A percentile compares a stretch with the other conserved stretches of the same genome.
These are phyloP conservation scores for Mythimna lalbum DNA, from an alignment of 2,888 invertebrate species.

Conservation along the genomic window DNA sequence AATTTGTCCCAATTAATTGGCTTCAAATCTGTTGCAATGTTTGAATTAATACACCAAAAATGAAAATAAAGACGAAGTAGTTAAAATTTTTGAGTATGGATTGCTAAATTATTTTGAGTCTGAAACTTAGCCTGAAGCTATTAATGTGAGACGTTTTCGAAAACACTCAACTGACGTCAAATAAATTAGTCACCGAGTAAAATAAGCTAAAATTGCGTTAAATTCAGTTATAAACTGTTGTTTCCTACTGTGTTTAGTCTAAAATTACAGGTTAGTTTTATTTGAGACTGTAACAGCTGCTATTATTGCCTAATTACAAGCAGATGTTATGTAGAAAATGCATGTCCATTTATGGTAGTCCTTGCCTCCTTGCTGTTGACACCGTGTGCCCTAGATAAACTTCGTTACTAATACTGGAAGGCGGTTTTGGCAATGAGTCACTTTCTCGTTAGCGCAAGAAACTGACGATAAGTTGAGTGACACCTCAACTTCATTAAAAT, in stretches of 20 bases:
- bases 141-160: slow-evolving; percentile 21
- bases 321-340: slow-evolving; percentile 76
- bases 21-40: background rate
- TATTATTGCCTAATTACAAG: slow-evolving; percentile 24
- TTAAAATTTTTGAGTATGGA: background rate
- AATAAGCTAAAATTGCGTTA: slow-evolving; percentile 28
- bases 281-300: background rate
- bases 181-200: slow-evolving; percentile 56
- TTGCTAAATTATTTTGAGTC: background rate
- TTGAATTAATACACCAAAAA: background rate
- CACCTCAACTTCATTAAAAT: slow-evolving; percentile 67
- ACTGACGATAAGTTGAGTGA: slow-evolving; percentile 74
- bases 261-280: slow-evolving; percentile 66
- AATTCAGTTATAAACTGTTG: slow-evolving; percentile 56
- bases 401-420: slow-evolving; percentile 66
- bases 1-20: background rate
- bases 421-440: slow-evolving; percentile 79
- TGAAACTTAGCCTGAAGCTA: too few relatives aligned
- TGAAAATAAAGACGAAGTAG: background rate
- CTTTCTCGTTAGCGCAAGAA: slow-evolving; percentile 72
- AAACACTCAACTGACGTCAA: slow-evolving; percentile 54
- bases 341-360: slow-evolving; percentile 80
- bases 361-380: slow-evolving; percentile 75
- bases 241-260: slow-evolving; percentile 52
- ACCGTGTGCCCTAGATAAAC: slow-evolving; percentile 79